Conservation (phyloP, 2,113 vertebrate species). For the Phrynosoma blainvillii region DNA sequence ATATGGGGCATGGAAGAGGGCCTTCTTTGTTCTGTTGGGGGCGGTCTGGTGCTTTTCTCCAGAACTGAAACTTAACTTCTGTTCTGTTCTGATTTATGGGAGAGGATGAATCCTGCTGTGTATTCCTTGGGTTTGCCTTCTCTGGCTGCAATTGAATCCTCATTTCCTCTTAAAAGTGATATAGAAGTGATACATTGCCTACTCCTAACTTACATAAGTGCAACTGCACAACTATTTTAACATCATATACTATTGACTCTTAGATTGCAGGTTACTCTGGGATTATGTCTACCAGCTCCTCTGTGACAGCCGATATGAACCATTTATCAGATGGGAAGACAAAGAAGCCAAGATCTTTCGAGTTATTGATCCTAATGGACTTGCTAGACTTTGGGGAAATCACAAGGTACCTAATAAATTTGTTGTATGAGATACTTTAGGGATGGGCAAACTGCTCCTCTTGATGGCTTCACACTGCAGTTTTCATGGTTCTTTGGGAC, state of each 20-base stretch:
- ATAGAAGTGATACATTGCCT: too few relatives aligned
- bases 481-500: neutral
- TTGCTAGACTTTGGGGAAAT: constrained; percentile 92
- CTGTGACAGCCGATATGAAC: constrained; percentile 82
- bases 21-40: too few relatives aligned
- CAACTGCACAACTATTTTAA: neutral
- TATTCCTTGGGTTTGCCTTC: too few relatives aligned
- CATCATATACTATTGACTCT: neutral
- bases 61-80: too few relatives aligned
- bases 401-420: constrained; percentile 83
- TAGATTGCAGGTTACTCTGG: constrained; percentile 91
- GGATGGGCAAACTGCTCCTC: neutral
- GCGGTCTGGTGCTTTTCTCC: too few relatives aligned
- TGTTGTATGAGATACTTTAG: neutral
- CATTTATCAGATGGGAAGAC: constrained; percentile 90
- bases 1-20: too few relatives aligned
- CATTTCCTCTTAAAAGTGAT: neutral
- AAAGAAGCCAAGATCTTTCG: constrained; percentile 81
- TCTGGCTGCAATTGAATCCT: neutral
- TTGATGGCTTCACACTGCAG: neutral
- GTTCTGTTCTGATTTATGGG: too few relatives aligned
- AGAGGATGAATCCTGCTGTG: too few relatives aligned
- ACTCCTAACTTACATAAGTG: neutral
- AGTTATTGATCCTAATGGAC: constrained; percentile 86
- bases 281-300: constrained; percentile 90